A percentile compares a stretch with the other conserved stretches of the same genome.
Evolutionary conservation across 2,113 vertebrate species (phyloP).

Genomic region (Nanorana parkeri): DNA sequence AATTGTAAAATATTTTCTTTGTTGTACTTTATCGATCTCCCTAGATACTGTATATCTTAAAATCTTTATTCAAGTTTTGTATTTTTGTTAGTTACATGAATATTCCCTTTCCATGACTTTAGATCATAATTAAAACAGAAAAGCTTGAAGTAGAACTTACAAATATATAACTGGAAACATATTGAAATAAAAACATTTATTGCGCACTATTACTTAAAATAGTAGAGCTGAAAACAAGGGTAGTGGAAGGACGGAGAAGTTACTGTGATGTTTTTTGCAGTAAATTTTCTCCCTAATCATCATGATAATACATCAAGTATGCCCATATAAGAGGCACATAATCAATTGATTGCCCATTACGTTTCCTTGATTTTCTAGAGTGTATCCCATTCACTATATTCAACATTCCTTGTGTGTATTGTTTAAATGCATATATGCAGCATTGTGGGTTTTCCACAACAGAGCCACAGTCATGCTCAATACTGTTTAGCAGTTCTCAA

Average conservation of each 20-base stretch:
- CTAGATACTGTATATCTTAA: too few relatives aligned
- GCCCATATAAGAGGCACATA: constrained; percentile 10
- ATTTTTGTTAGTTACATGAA: not conserved
- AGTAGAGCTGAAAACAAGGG: constrained; percentile 15
- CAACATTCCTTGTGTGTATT: constrained; percentile 2
- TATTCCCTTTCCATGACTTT: not conserved
- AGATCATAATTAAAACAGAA: constrained; percentile 4
- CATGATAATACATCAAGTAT: constrained; percentile 6
- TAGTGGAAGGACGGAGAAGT: not conserved
- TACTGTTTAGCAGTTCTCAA: too few relatives aligned
- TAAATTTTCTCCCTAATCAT: constrained; percentile 17
- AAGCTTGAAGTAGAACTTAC: not conserved
- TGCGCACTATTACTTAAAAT: not conserved
- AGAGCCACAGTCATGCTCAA: too few relatives aligned
- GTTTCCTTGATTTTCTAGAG: constrained; percentile 2
- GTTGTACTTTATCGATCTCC: too few relatives aligned
- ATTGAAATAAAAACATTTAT: constrained; percentile 11
- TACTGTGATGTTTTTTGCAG: not conserved
- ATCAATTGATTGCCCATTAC: constrained; percentile 40
- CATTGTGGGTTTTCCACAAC: not conserved
- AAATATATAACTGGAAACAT: not conserved
- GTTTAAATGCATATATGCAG: not conserved
- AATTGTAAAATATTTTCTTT: too few relatives aligned
- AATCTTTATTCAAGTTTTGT: not conserved
- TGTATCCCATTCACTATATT: constrained; percentile 12